Evolutionary conservation across 2,888 invertebrate species (phyloP), one percentile per base, ranked within the genome.

Genomic region (Metacarcinus magister): DNA sequence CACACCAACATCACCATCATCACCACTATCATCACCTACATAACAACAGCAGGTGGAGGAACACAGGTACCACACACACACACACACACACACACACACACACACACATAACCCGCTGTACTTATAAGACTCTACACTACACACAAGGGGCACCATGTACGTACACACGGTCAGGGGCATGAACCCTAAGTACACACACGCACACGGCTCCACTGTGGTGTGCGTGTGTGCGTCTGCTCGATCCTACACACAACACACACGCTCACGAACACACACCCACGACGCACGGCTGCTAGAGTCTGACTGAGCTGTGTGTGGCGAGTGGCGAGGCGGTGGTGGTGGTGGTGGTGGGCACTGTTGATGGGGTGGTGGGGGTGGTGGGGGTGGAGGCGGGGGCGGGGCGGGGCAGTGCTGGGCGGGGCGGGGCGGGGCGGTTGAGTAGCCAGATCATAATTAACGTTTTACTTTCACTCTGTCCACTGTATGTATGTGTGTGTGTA

Each of bases 1-100:
- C n/a, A 48, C 54, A 92, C 28, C 28, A 92, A 28, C 48, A 92
- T 48, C n/a, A 48, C 54, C n/a, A 92, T 16, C 92, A 92, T n/a
- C 28, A n/a, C 8, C 54, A 92, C 91, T 44, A 91, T 23, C n/a
- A 91, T 44, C n/a, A 91, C 91, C 91, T 7, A 44, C 48, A 92
- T 28, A 3, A 92, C 92, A 44, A 23, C 44, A 91, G 8, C 4
- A 4, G 10, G 5, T 46, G 4, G 46, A 46, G 4, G 46, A 46
- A 46, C 91, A 16, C 13, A 23, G 8, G 60, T 16, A 23, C 48
- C 92, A 92, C 48, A 10, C 44, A 46, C 28, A 92, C 92, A 92
- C 75, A 75, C 28, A 75, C 75, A 75, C 28, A 75, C 75, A 60
- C 60, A 60, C 23, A 60, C 60, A 60, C 60, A 60, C 60, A 23